A percentile compares a stretch with the other conserved stretches of the same genome.
Conservation (phyloP, 2,888 invertebrate species). For the Venusia cambrica region DNA sequence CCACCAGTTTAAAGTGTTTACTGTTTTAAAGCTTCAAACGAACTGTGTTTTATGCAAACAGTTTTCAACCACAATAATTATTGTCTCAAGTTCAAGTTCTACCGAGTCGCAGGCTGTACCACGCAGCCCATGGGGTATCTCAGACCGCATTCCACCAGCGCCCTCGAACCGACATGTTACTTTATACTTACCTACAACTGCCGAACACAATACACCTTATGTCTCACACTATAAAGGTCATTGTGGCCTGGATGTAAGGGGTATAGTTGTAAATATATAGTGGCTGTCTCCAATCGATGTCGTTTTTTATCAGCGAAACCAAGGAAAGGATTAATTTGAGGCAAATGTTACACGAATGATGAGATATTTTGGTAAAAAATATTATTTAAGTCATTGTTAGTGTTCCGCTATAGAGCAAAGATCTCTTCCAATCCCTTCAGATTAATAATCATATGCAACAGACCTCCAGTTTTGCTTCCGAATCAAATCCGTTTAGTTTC, state of each 20-base stretch:
- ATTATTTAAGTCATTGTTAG: too few species aligned
- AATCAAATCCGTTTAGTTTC: too few species aligned
- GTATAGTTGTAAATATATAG: conserved; percentile 18
- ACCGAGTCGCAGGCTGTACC: conserved; percentile 46
- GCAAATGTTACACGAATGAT: conserved; percentile 60
- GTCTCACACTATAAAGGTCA: conserved; percentile 28
- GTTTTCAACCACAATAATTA: conserved; percentile 1
- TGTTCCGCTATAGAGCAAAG: too few species aligned
- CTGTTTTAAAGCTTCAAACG: too few species aligned
- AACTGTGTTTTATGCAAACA: too few species aligned
- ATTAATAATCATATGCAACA: too few species aligned
- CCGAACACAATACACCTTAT: conserved; percentile 21
- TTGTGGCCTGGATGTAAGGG: conserved; percentile 23
- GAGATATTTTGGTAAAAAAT: too few species aligned
- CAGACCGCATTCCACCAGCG: conserved; percentile 72
- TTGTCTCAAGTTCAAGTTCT: conserved; percentile 36
- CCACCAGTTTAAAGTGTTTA: too few species aligned
- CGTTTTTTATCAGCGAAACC: conserved; percentile 68
- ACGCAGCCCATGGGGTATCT: conserved; percentile 70
- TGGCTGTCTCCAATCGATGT: conserved; percentile 50
- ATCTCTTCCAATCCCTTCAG: too few species aligned
- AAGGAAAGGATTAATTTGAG: conserved; percentile 75
- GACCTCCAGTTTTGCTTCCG: too few species aligned
- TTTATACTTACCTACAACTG: conserved; percentile 36
- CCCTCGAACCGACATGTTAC: conserved; percentile 51